Evolutionary conservation across 2,113 vertebrate genomes (phyloP).

Genomic region (Tragelaphus strepsiceros): DNA sequence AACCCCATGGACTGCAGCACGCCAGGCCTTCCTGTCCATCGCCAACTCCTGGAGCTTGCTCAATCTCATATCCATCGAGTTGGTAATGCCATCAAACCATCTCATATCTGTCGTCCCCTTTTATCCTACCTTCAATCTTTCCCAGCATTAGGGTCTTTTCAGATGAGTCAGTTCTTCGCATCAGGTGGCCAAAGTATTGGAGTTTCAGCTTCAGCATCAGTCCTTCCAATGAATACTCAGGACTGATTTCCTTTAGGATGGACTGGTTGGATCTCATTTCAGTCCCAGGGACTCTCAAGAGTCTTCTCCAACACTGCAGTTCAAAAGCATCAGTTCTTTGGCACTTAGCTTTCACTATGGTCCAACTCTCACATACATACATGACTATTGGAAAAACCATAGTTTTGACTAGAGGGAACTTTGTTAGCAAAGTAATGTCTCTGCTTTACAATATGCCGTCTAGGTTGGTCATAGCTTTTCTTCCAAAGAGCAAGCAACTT

Average conservation of each 20-base stretch:
- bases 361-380: not conserved
- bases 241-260: not conserved
- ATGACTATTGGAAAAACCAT: not conserved
- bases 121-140: not conserved
- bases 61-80: not conserved
- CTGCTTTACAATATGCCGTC: not conserved
- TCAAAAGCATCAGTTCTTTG: not conserved
- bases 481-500: not conserved
- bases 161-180: not conserved
- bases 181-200: not conserved
- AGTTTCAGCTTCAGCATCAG: not conserved
- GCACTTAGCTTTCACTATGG: rapidly evolving
- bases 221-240: not conserved
- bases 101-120: not conserved
- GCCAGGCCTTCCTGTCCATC: not conserved
- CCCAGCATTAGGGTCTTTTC: not conserved
- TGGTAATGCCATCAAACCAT: not conserved
- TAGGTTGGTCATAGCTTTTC: not conserved
- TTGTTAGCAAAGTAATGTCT: not conserved
- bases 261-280: not conserved
- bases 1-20: not conserved
- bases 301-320: not conserved
- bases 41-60: not conserved
- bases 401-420: not conserved
- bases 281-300: not conserved